A percentile compares a stretch with the other conserved stretches of the same genome.
Conservation (phyloP, 1,140 invertebrate genomes). For the Tetramorium alpestre region DNA sequence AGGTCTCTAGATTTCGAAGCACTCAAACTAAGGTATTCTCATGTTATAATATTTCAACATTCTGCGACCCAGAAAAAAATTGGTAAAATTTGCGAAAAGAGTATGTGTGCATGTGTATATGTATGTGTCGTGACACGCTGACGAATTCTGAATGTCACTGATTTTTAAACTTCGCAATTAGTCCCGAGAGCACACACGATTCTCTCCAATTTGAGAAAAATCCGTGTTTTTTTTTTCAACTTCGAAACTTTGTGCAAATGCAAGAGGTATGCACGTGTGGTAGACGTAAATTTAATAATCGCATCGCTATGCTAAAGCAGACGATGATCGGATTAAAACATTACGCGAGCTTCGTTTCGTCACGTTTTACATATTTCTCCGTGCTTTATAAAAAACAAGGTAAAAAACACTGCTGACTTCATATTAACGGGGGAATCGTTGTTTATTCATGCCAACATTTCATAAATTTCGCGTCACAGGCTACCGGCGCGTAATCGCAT, state of each 20-base stretch:
- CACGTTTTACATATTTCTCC: constrained; percentile 44
- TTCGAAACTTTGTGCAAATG: neutral
- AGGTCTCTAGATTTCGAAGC: neutral
- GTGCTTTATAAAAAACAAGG: constrained; percentile 28
- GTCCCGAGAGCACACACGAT: neutral
- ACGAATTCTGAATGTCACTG: constrained; percentile 7
- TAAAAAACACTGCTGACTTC: constrained; percentile 40
- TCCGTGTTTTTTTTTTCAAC: neutral
- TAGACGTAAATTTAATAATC: constrained; percentile 54
- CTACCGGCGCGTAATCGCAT: constrained; percentile 4
- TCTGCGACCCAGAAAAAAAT: neutral
- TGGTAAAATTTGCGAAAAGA: neutral
- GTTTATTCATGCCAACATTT: constrained; percentile 52
- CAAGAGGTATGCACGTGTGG: constrained; percentile 1
- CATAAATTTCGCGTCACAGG: constrained; percentile 42
- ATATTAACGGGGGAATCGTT: constrained; percentile 38
- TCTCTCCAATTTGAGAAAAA: constrained; percentile 34
- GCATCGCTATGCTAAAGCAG: constrained; percentile 43
- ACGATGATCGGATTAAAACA: constrained; percentile 52
- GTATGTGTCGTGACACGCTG: neutral
- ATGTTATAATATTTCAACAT: constrained; percentile 21
- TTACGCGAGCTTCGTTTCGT: constrained; percentile 55
- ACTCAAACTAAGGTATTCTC: neutral
- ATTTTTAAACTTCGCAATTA: constrained; percentile 18
- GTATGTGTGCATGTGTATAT: neutral